Base-by-base conservation (phyloP, 2,888 invertebrate species). In the Trichopoda pennipes region DNA sequence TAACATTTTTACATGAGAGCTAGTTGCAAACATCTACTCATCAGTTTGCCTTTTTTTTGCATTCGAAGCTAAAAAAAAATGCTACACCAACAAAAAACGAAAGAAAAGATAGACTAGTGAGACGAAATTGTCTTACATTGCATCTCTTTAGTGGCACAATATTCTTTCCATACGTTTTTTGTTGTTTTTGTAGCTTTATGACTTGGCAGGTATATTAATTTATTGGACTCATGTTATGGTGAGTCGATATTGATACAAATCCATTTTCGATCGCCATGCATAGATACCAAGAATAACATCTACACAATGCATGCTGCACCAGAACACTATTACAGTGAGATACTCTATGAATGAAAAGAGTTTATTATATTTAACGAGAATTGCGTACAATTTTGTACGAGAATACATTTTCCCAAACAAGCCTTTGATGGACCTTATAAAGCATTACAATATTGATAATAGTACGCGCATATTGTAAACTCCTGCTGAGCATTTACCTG, bases 211-310 rank as follows among this genome's bases (percentile, higher is more conserved):
- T 87, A 89, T 90, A 90, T 90, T 89, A 90, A 90, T 90, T 90
- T 90, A 90, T 90, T 90, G 90, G 88, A 90, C 88, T 90, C 90
- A 90, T 90, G 90, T 90, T 90, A 87, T 61, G 49, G 86, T 87
- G 89, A 89, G 90, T 89, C 89, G 90, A 90, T 90, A 90, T 90
- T 90, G 90, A 90, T 90, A 90, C 90, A 90, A 90, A 90, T 90
- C 90, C 89, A 89, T 90, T 90, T 89, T 90, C 87, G 89, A 89
- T 89, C 87, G 88, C 85, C 69, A 84, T 84, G 85, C 84, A 73
- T 60, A 86, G 88, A 88, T 88, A 87, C 84, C 68, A 76, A 38
- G 49, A 10, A 53, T 38, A 80, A 81, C 61, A 78, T 70, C 70
- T 51, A 68, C 61, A 44, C 21, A 61, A 51, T 19, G 53, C 61